phyloP scores from a whole-genome alignment of 2,113 vertebrate genomes.

The Dendrocopos noguchii region DNA sequence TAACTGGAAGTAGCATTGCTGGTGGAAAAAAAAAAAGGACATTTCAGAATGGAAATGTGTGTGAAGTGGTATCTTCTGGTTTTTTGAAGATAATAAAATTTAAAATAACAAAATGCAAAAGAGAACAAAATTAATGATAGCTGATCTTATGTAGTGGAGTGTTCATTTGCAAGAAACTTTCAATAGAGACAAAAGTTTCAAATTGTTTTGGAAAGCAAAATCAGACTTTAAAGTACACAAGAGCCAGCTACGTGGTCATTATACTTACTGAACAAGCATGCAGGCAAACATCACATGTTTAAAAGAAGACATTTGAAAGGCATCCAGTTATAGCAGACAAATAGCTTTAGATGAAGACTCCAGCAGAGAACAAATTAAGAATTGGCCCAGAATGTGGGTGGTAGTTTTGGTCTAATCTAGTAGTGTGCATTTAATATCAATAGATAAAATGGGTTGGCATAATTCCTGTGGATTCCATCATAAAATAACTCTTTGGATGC shows the following conservation, averaged over 20 bases:
- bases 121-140: conserved; percentile 27
- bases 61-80: conserved; percentile 33
- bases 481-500: background rate
- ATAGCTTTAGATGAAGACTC: conserved; percentile 44
- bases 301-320: conserved; percentile 54
- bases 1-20: conserved; percentile 33
- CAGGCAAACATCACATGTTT: conserved; percentile 2
- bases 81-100: conserved; percentile 67
- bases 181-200: conserved; percentile 31
- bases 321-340: conserved; percentile 23
- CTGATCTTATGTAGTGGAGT: conserved; percentile 17
- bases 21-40: background rate
- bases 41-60: background rate
- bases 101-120: conserved; percentile 58
- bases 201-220: conserved; percentile 40
- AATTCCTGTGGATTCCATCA: background rate
- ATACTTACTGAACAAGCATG: conserved; percentile 8
- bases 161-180: background rate
- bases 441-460: background rate
- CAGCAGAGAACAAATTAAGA: conserved; percentile 63
- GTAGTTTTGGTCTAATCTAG: conserved; percentile 17
- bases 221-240: conserved; percentile 33
- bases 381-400: background rate
- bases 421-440: background rate
- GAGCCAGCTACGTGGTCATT: conserved; percentile 36